Evolutionary conservation across 1,140 invertebrate species (phyloP), one percentile per base, ranked within the genome.

Genomic region (Prorops nasuta): DNA sequence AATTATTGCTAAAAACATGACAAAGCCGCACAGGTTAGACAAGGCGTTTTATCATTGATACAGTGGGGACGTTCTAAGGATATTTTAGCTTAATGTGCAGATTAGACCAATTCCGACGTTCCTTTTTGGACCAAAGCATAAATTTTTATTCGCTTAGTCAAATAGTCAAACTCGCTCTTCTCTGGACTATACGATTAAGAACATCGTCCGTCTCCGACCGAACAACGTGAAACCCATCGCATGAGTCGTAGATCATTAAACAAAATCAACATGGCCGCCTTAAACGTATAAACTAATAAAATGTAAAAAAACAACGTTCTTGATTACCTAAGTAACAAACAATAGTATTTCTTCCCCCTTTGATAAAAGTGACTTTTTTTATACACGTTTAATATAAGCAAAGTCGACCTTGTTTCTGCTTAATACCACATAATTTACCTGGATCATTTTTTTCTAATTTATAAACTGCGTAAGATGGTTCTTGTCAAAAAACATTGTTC

Each of bases 201-300:
- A n/a, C n/a, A n/a, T n/a, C n/a, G n/a, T n/a, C n/a, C 28, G 35
- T 51, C 51, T 38, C 51, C 57, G 39, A 50, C 42, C 56, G 56
- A 55, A 61, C 58, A 63, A 66, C 56, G 63, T 54, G 56, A 63
- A 58, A 56, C 61, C 56, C 59, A 58, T 64, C 56, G 60, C 56
- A 58, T 54, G 62, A 61, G 64, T 63, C 54, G 58, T 62, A 66
- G 64, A 73, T 69, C 56, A 58, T 65, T 68, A 73, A 75, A 75
- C 65, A 74, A 77, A 76, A 76, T 60, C 69, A 76, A 71, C 71
- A 74, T 76, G 72, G 66, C 71, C 72, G 74, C 69, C 69, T 24
- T 72, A 71, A 72, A 75, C 65, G 69, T 74, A 77, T 71, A 74
- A 77, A 77, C 74, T 74, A 77, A 77, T 76, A 77, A 76, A 77